phyloP scores from a whole-genome alignment of 2,888 invertebrate species.

The Synergus japonicus region DNA sequence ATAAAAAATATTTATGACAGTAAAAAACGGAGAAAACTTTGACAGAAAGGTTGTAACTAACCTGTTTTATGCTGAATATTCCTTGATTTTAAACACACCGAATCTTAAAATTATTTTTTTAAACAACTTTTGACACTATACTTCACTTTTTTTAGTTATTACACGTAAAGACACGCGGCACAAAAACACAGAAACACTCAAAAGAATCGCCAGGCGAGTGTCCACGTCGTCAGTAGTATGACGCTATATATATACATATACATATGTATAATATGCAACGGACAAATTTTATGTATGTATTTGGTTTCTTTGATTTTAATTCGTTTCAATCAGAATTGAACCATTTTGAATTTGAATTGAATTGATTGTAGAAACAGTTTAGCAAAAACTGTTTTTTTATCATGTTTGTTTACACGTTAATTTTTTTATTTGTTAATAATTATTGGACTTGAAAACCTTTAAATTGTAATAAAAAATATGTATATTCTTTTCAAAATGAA shows the following conservation, averaged over 20 bases:
- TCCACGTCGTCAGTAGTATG: not conserved
- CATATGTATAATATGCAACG: too few relatives aligned
- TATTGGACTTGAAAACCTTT: too few relatives aligned
- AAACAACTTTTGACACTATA: not conserved
- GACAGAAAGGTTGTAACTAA: not conserved
- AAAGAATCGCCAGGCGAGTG: not conserved
- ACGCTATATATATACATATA: too few relatives aligned
- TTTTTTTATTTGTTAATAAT: too few relatives aligned
- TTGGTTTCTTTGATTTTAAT: too few relatives aligned
- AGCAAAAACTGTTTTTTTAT: too few relatives aligned
- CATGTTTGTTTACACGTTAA: too few relatives aligned
- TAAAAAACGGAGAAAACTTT: not conserved
- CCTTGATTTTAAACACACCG: not conserved
- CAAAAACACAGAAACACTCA: not conserved
- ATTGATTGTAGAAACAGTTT: not conserved
- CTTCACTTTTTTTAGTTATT: not conserved
- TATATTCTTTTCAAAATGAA: too few relatives aligned
- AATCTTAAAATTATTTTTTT: not conserved
- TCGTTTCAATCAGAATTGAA: not conserved
- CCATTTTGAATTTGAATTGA: not conserved
- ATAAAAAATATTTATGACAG: not conserved
- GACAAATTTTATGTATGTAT: too few relatives aligned
- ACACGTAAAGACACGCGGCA: constrained; percentile 4
- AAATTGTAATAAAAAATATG: too few relatives aligned
- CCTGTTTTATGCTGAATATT: not conserved